Evolutionary conservation across 2,797 vertebrate species (phyloP), one percentile per base, ranked within the genome.

Genomic region (Yasuhikotakia modesta): DNA sequence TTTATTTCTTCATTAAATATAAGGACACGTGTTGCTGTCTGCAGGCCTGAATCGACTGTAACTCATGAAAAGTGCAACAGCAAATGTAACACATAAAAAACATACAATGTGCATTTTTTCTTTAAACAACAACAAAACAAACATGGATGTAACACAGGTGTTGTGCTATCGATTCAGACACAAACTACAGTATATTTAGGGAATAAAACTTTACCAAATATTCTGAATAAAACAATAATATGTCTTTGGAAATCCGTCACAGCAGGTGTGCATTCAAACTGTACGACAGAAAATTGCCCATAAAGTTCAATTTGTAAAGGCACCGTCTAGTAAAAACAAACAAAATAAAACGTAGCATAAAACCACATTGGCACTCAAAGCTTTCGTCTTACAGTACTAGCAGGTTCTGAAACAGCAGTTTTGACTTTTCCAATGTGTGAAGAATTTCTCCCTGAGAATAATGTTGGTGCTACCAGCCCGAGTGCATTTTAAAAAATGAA

Each of bases 41-140:
- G 80, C 57, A 57, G 46, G 66, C 52, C 72, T 68, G 60, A 71
- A 80, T 50, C 55, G 30, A 75, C 53, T 58, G 45, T 60, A 80
- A 73, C 60, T 82, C 52, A 70, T 46, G 79, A 83, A 81, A 83
- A 64, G 76, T 74, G 78, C 83, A 81, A 73, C 81, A 83, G 86
- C 77, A 43, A 27, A 80, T 53, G 77, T 80, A 81, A 83, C 81
- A 79, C 10, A 58, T 45, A 53, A 71, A 32, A 55, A 67, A 81
- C 21, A 22, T 5, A 45, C 50, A 71, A 55, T 12, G 7, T 74
- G 35, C 69, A 71, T 64, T 66, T 64, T 11, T 17, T 3, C 21
- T 39, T 58, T 30, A 39, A 35, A 19, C 19, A 16, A n/a, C 6
- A 52, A 53, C 50, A 24, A 5, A 2, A 43, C 27, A 65, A 43